phyloP scores from a whole-genome alignment of 2,113 vertebrate genomes.

The Turdus rufiventris region DNA sequence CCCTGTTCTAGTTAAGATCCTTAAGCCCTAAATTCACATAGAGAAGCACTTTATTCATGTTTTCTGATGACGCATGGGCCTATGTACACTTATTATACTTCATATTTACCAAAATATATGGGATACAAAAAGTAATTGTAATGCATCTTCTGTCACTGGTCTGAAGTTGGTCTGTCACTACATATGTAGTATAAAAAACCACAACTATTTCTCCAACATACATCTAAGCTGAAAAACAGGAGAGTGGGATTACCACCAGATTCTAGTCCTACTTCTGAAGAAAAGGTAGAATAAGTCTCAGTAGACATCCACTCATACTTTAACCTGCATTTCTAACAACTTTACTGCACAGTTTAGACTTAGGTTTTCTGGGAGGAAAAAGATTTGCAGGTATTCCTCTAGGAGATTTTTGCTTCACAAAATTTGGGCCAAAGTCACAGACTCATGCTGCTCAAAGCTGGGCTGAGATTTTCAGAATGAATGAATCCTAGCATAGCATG shows the following conservation, averaged over 20 bases:
- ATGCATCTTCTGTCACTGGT: background rate
- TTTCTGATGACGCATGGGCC: rapidly evolving
- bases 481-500: background rate
- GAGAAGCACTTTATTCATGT: background rate
- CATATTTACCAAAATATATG: background rate
- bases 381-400: background rate
- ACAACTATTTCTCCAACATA: background rate
- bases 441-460: background rate
- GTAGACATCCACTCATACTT: background rate
- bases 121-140: background rate
- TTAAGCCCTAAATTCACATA: background rate
- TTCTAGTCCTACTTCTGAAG: background rate
- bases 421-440: background rate
- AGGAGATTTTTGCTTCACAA: background rate
- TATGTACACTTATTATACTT: background rate
- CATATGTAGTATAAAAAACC: background rate
- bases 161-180: background rate
- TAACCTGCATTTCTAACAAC: background rate
- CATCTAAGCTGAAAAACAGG: background rate
- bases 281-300: background rate
- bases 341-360: background rate
- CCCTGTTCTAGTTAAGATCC: background rate
- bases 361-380: background rate
- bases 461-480: background rate
- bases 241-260: background rate